These are phyloP conservation scores for Natrix natrix DNA, from an alignment of 2,797 vertebrate species.

Conservation along the genomic window DNA sequence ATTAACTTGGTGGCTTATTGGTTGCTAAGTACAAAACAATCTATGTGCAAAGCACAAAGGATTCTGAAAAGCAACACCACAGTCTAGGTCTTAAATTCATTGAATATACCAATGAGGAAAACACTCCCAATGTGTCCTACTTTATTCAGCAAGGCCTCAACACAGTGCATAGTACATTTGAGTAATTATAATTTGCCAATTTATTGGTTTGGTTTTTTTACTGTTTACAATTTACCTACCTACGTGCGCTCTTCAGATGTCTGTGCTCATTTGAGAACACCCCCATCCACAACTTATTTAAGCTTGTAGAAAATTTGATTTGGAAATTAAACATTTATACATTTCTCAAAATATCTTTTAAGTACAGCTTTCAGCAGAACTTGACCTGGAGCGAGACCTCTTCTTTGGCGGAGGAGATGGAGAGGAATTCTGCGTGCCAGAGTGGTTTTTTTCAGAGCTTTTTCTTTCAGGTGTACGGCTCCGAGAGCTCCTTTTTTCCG, in stretches of 20 bases:
- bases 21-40: conserved; percentile 55
- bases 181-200: conserved; percentile 65
- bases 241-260: conserved; percentile 59
- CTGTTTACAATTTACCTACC: conserved; percentile 51
- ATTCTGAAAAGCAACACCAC: conserved; percentile 57
- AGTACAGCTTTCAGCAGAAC: conserved; percentile 77
- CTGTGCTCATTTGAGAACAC: conserved; percentile 59
- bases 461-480: conserved; percentile 89
- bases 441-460: conserved; percentile 67
- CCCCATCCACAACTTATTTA: conserved; percentile 58
- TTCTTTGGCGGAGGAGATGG: conserved; percentile 70
- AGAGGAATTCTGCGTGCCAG: conserved; percentile 72
- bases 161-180: conserved; percentile 64
- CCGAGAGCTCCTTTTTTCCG: conserved; percentile 80
- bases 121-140: conserved; percentile 57
- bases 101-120: conserved; percentile 56
- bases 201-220: conserved; percentile 36
- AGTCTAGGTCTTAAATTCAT: conserved; percentile 54
- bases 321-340: conserved; percentile 60
- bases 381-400: conserved; percentile 75
- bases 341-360: conserved; percentile 62
- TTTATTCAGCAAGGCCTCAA: conserved; percentile 67
- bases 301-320: conserved; percentile 65
- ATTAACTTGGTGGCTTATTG: conserved; percentile 33
- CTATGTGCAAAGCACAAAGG: conserved; percentile 61